Base-by-base conservation (phyloP, 2,888 invertebrate species). In the Caenorhabditis virilis region DNA sequence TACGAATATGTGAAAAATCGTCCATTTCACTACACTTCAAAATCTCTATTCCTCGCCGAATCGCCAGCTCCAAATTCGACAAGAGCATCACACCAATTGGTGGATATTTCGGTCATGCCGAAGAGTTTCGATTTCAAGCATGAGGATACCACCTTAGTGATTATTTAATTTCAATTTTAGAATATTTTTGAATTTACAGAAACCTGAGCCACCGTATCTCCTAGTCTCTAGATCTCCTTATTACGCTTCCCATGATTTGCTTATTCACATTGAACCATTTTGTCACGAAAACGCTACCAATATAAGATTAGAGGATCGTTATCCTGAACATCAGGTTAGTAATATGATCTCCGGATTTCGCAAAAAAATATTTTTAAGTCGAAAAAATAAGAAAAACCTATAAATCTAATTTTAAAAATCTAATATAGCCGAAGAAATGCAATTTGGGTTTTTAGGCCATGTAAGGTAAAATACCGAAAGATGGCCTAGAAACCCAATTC, bases 1-100 rank as follows among this genome's bases (percentile, higher is more conserved):
- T 81, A 82, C 56, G 71, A 74, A n/a, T 81, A 81, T 49, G 69
- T 72, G 13, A 82, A 80, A 51, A 55, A 52, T 1, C 64, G 65
- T 43, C 76, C 76, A 0, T 76, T 76, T 42, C 73, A 74, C 38
- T 76, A 74, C 47, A 53, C 69, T 11, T 62, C 72, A 1, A 72
- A 76, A 45, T 62, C 72, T 2, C 66, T 72, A 27, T 76, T 76
- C 27, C 46, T 76, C 7, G 64, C 69, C 2, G 76, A 76, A 54
- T 55, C 63, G 0, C 60, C 67, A 0, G 65, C 65, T 3, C 42
- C 43, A 1, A 73, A 75, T 38, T 49, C 61, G 2, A 58, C 72
- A 38, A 39, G 60, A 47, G 39, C 66, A 2, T 49, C 53, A 0
- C 16, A 26, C 16, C 55, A 61, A 4, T 54, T 72, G 9, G 58